Percentiles rank a stretch among this genome's conserved stretches.
Conservation (phyloP, 2,888 invertebrate genomes). For the Oxyteleia sp. region DNA sequence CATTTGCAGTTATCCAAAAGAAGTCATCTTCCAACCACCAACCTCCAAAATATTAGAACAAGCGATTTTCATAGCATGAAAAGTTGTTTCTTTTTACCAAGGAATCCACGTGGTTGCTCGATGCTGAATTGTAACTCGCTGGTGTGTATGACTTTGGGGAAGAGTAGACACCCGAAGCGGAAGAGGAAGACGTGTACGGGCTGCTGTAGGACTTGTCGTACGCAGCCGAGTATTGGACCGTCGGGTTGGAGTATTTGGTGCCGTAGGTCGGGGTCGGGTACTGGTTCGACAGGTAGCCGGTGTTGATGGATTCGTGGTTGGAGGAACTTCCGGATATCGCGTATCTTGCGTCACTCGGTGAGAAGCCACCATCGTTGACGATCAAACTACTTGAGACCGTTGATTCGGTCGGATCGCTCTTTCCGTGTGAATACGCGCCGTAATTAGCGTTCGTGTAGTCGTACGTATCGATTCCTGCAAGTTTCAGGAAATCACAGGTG, state of each 20-base stretch:
- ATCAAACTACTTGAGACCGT: constrained; percentile 56
- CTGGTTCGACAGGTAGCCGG: constrained; percentile 49
- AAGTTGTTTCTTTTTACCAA: too few species aligned
- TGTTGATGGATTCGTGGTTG: constrained; percentile 53
- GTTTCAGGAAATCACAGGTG: constrained; percentile 46
- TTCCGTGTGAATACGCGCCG: constrained; percentile 77
- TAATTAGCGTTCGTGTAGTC: constrained; percentile 68
- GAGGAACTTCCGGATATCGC: constrained; percentile 43
- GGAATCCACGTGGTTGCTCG: constrained; percentile 42
- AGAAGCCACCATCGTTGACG: constrained; percentile 63
- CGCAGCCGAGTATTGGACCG: constrained; percentile 41
- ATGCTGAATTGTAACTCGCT: constrained; percentile 45
- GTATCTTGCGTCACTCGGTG: constrained; percentile 70
- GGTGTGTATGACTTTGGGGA: constrained; percentile 50
- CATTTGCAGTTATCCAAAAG: too few species aligned
- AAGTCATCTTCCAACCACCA: too few species aligned
- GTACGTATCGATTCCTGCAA: constrained; percentile 71
- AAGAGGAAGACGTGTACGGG: constrained; percentile 34
- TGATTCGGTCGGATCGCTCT: constrained; percentile 70
- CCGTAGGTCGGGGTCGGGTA: constrained; percentile 56
- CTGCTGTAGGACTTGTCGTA: constrained; percentile 54
- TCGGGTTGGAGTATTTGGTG: constrained; percentile 50
- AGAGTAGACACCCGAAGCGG: constrained; percentile 39
- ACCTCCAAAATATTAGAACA: too few species aligned
- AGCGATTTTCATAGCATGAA: too few species aligned